A percentile compares a stretch with the other conserved stretches of the same genome.
These are phyloP conservation scores for Turnix velox DNA, from an alignment of 2,113 vertebrate species.

Conservation along the genomic window DNA sequence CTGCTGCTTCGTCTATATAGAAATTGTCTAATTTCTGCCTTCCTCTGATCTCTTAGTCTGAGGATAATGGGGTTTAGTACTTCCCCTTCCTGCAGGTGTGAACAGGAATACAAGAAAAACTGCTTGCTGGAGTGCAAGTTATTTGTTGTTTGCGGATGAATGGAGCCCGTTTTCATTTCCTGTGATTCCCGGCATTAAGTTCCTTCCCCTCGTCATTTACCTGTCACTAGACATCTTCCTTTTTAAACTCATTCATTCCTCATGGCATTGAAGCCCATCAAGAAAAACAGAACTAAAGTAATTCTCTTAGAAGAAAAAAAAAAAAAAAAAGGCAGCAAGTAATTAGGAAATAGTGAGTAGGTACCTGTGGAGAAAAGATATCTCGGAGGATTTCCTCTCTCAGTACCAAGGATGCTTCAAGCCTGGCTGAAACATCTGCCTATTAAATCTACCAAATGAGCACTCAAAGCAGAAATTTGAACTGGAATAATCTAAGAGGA, in stretches of 20 bases:
- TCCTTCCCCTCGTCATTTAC: neutral
- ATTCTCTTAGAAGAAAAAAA: too few relatives aligned
- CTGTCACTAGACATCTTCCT: neutral
- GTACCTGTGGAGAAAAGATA: neutral
- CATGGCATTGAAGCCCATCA: neutral
- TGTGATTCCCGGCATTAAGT: neutral
- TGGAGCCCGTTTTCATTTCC: slow-evolving; percentile 35
- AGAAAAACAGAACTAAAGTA: neutral
- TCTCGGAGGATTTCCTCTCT: neutral
- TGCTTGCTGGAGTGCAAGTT: slow-evolving; percentile 32
- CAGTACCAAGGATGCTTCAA: neutral
- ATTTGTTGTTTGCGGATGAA: slow-evolving; percentile 50
- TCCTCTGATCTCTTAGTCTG: slow-evolving; percentile 44
- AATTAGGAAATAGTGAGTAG: neutral
- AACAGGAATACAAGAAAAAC: neutral
- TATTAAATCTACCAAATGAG: neutral
- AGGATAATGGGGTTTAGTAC: slow-evolving; percentile 35
- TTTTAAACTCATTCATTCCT: slow-evolving; percentile 3
- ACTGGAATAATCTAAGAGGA: neutral
- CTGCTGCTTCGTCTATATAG: slow-evolving; percentile 46
- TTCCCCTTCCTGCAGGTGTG: slow-evolving; percentile 33
- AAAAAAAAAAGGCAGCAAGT: neutral
- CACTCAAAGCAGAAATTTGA: neutral
- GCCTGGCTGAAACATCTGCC: neutral
- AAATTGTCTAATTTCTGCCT: slow-evolving; percentile 53